phyloP scores from a whole-genome alignment of 2,113 vertebrate species.

The Shinisaurus crocodilurus region DNA sequence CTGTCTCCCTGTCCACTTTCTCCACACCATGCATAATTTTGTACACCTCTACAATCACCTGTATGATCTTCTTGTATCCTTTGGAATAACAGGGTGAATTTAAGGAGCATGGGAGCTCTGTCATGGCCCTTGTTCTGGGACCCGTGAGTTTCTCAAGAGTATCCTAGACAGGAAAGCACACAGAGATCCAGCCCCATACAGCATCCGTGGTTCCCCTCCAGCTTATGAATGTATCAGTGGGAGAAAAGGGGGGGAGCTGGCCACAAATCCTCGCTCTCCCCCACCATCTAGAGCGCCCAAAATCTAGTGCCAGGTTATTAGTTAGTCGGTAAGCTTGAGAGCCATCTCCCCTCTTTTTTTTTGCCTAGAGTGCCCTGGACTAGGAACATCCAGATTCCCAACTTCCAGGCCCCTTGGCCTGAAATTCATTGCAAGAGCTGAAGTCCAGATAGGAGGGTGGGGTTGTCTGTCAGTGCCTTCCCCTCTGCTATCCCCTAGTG shows the following conservation, averaged over 20 bases:
- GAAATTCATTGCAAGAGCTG: background rate
- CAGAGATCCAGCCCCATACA: background rate
- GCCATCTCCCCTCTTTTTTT: background rate
- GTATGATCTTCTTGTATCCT: background rate
- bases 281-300: background rate
- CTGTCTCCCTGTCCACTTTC: too few relatives aligned
- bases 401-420: background rate
- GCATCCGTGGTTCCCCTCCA: background rate
- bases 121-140: background rate
- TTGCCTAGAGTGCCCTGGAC: background rate
- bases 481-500: too few relatives aligned
- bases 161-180: background rate
- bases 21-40: too few relatives aligned
- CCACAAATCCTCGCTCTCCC: background rate
- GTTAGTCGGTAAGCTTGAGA: background rate
- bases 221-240: background rate
- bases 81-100: background rate
- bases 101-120: background rate
- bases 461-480: too few relatives aligned
- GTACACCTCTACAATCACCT: too few relatives aligned
- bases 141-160: background rate
- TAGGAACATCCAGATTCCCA: background rate
- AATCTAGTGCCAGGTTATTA: background rate
- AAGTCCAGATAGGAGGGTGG: background rate
- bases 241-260: background rate